phyloP scores from a whole-genome alignment of 2,113 vertebrate species.

The Formicarius rufipectus region DNA sequence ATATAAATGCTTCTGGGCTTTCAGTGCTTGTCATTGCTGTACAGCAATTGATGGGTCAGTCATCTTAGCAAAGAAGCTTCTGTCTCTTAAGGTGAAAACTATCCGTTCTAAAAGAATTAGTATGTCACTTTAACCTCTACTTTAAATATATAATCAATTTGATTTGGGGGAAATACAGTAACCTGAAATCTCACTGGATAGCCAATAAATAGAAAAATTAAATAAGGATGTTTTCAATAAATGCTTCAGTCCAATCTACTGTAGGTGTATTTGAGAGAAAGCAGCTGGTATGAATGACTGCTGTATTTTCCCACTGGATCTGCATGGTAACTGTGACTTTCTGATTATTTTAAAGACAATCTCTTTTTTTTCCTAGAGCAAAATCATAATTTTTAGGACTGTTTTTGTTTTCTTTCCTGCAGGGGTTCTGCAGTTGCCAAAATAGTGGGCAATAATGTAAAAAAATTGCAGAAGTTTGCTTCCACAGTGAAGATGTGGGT shows the following conservation, averaged over 20 bases:
- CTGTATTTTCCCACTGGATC: not conserved
- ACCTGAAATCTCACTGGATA: not conserved
- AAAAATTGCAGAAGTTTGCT: constrained; percentile 80
- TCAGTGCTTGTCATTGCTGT: not conserved
- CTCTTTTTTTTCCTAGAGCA: not conserved
- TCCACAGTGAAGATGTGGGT: constrained; percentile 94
- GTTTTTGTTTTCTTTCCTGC: not conserved
- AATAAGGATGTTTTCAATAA: not conserved
- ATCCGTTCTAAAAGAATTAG: not conserved
- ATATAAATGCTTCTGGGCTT: not conserved
- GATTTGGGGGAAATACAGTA: not conserved
- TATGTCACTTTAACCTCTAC: not conserved
- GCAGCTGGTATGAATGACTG: not conserved
- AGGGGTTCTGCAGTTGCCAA: constrained; percentile 93
- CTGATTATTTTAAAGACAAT: not conserved
- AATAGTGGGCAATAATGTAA: constrained; percentile 87
- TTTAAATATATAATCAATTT: not conserved
- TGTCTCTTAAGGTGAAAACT: not conserved
- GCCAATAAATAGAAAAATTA: not conserved
- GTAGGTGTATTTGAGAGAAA: not conserved
- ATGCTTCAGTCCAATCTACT: not conserved
- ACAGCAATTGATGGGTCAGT: not conserved
- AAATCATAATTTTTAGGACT: not conserved
- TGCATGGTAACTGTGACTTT: not conserved
- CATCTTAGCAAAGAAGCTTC: not conserved